These are phyloP conservation scores for Paralvinella palmiformis DNA, from an alignment of 1,140 invertebrate genomes.

Conservation along the genomic window DNA sequence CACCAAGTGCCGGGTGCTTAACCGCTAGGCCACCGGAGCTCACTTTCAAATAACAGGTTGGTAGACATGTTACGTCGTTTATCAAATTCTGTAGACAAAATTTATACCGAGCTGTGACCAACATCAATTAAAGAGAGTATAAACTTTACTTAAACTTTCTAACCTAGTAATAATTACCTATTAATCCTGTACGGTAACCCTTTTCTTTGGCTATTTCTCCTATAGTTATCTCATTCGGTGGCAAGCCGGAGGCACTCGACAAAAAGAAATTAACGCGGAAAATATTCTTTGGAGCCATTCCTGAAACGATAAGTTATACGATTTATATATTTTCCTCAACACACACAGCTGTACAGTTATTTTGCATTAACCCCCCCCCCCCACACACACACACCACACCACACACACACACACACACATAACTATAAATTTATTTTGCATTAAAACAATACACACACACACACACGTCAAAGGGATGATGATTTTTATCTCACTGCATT, in stretches of 20 bases:
- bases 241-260: conserved; percentile 32
- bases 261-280: conserved; percentile 33
- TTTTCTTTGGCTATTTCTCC: conserved; percentile 28
- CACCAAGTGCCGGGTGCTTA: no score
- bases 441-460: conserved; percentile 19
- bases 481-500: no score
- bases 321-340: no score
- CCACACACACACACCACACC: background rate
- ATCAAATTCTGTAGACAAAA: no score
- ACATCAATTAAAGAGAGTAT: no score
- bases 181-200: conserved; percentile 36
- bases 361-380: background rate
- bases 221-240: conserved; percentile 37
- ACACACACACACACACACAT: background rate
- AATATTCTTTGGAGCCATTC: conserved; percentile 26
- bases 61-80: no score
- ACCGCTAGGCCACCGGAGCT: no score
- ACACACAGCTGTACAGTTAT: background rate
- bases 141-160: no score
- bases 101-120: no score
- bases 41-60: no score
- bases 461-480: conserved; percentile 15
- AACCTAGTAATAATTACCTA: no score
- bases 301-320: conserved; percentile 5
- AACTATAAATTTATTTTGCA: conserved; percentile 1